A percentile compares a stretch with the other conserved stretches of the same genome.
phyloP scores from a whole-genome alignment of 2,797 vertebrate species.

The Myiothlypis coronata region DNA sequence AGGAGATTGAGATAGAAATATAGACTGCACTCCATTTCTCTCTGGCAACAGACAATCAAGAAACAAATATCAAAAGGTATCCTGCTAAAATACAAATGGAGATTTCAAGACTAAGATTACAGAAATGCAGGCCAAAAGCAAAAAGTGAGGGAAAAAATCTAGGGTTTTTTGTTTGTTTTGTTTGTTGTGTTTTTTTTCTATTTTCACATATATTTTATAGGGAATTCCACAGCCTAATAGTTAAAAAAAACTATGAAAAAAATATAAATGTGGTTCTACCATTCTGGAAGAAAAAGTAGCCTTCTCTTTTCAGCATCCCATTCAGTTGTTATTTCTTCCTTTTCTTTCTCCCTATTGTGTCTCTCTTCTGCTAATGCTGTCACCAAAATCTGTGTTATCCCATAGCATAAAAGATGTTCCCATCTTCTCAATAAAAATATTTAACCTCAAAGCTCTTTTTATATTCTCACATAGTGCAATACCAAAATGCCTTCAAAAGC shows the following conservation, averaged over 20 bases:
- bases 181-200: too few relatives aligned
- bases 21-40: background rate
- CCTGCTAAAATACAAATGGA: background rate
- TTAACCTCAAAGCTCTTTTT: background rate
- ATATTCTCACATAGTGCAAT: background rate
- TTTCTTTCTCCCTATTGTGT: background rate
- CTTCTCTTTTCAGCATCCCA: background rate
- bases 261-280: rapidly evolving
- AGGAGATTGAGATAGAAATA: background rate
- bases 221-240: background rate
- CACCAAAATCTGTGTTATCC: background rate
- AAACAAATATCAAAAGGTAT: background rate
- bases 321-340: background rate
- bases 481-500: background rate
- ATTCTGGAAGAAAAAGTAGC: background rate
- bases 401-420: background rate
- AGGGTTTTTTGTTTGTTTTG: background rate
- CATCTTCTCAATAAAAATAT: background rate
- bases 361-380: background rate
- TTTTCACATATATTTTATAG: background rate
- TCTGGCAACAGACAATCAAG: background rate
- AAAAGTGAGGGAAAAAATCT: background rate
- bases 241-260: background rate
- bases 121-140: background rate
- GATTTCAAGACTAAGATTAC: background rate